These are phyloP conservation scores for Cynodonichthys magdalenae DNA, from an alignment of 2,797 vertebrate genomes.

Conservation along the genomic window DNA sequence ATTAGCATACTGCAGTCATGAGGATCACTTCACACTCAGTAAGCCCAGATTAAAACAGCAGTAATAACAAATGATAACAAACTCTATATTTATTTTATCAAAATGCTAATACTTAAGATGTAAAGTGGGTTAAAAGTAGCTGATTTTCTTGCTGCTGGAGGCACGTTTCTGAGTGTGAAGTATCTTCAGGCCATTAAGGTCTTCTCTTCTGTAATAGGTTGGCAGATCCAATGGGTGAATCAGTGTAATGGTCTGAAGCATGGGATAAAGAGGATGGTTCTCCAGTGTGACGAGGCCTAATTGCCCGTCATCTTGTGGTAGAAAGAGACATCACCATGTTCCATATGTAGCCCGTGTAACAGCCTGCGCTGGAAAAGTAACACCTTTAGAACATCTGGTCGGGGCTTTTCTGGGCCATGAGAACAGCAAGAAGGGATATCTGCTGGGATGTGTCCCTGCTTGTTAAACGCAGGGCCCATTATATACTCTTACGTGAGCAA, in stretches of 20 bases:
- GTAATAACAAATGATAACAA: conserved; percentile 10
- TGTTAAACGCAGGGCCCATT: conserved; percentile 45
- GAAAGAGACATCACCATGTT: conserved; percentile 81
- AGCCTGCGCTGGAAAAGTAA: conserved; percentile 76
- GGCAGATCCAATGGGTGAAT: conserved; percentile 69
- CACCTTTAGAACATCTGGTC: conserved; percentile 83
- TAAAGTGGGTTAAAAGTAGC: conserved; percentile 24
- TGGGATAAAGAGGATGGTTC: conserved; percentile 73
- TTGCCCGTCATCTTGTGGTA: conserved; percentile 75
- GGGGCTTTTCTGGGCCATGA: conserved; percentile 64
- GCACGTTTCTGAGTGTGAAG: conserved; percentile 53
- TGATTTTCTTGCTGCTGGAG: conserved; percentile 26
- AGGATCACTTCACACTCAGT: conserved; percentile 24
- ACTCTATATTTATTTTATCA: conserved; percentile 21
- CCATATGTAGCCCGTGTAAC: conserved; percentile 65
- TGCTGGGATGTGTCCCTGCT: conserved; percentile 55
- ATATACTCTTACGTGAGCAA: conserved; percentile 29
- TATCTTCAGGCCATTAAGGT: conserved; percentile 68
- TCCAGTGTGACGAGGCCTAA: conserved; percentile 78
- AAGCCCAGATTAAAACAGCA: conserved; percentile 28
- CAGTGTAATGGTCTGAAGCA: conserved; percentile 71
- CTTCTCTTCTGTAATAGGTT: conserved; percentile 64
- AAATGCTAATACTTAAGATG: conserved; percentile 27
- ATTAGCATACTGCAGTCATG: conserved; percentile 5
- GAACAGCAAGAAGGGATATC: conserved; percentile 56